Conservation (phyloP, 2,888 invertebrate species). For the Cataglyphis albicans region DNA sequence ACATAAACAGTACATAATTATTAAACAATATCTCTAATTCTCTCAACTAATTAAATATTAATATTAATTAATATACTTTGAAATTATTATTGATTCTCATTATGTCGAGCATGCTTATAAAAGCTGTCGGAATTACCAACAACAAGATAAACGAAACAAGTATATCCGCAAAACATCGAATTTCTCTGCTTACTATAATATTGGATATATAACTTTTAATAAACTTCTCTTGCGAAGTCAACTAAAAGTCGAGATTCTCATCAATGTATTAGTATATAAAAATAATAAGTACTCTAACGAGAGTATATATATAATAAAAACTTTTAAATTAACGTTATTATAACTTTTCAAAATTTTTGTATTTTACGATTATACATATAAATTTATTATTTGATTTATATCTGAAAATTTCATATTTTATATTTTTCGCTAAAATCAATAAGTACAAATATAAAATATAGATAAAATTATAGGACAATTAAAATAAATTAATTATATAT, state of each 20-base stretch:
- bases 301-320: constrained; percentile 11
- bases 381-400: not conserved
- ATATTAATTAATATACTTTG: not conserved
- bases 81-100: not conserved
- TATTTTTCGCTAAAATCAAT: not conserved
- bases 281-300: not conserved
- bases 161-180: constrained; percentile 11
- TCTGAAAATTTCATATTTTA: not conserved
- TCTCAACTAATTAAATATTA: constrained; percentile 4
- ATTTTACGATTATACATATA: not conserved
- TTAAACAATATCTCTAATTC: not conserved
- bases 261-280: constrained; percentile 10
- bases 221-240: constrained; percentile 20
- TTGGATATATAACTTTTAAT: constrained; percentile 30
- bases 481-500: too few species aligned
- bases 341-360: not conserved
- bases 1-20: not conserved
- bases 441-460: not conserved
- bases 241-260: constrained; percentile 4
- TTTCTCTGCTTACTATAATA: constrained; percentile 10
- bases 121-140: constrained; percentile 18
- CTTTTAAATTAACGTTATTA: constrained; percentile 18
- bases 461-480: not conserved
- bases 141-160: constrained; percentile 21
- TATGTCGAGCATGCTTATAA: not conserved